Conservation (phyloP, 2,113 vertebrate species). For the Phaethornis superciliosus region DNA sequence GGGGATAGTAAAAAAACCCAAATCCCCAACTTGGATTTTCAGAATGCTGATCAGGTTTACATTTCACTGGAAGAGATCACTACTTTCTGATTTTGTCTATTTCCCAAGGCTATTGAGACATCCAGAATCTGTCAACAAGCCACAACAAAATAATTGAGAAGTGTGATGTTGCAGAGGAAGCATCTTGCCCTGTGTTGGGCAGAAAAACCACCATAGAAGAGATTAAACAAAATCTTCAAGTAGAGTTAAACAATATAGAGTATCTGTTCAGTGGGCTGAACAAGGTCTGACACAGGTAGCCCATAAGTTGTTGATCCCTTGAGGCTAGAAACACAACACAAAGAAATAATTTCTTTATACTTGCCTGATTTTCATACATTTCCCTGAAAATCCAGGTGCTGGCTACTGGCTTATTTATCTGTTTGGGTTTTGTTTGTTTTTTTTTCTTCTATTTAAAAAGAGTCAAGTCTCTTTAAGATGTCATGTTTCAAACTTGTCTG, state of each 20-base stretch:
- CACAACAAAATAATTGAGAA: not conserved
- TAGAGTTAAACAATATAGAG: not conserved
- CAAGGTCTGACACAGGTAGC: not conserved
- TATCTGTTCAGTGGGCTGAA: not conserved
- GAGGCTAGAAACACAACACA: not conserved
- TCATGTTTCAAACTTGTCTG: not conserved
- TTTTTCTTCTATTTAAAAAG: slow-evolving; percentile 3
- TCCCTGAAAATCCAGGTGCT: not conserved
- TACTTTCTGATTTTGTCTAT: not conserved
- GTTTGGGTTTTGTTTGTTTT: not conserved
- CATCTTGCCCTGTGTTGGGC: not conserved
- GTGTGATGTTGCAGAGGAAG: not conserved
- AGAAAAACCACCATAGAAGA: not conserved
- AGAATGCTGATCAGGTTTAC: slow-evolving; percentile 37
- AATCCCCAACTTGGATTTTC: not conserved
- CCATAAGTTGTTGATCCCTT: not conserved
- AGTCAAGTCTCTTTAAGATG: not conserved
- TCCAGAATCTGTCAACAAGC: not conserved
- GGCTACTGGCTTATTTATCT: not conserved
- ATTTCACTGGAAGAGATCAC: slow-evolving; percentile 14
- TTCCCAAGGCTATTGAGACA: not conserved
- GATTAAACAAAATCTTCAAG: not conserved
- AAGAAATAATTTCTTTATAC: not conserved
- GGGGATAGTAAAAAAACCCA: not conserved
- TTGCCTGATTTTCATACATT: not conserved